phyloP scores from a whole-genome alignment of 2,797 vertebrate species.

The Choloepus didactylus region DNA sequence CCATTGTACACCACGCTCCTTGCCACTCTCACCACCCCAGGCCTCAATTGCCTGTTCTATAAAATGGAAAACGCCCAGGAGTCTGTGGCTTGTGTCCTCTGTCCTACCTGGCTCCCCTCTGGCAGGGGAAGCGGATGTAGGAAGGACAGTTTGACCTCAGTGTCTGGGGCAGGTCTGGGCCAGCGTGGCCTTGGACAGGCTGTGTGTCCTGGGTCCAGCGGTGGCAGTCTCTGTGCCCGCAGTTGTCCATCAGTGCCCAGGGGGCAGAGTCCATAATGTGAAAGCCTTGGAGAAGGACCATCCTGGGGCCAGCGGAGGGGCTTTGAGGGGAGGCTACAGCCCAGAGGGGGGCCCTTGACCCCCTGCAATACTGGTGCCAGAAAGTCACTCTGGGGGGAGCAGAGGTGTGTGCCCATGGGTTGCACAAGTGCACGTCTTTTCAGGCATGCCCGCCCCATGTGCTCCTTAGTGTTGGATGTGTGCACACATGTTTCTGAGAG shows the following conservation, averaged over 20 bases:
- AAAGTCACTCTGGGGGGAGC: not conserved
- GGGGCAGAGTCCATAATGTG: not conserved
- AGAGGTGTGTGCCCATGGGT: fast-evolving
- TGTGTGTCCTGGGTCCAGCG: not conserved
- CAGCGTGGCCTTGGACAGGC: not conserved
- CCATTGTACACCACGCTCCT: not conserved
- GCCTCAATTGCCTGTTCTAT: not conserved
- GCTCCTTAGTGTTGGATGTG: not conserved
- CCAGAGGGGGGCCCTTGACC: not conserved
- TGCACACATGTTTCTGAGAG: not conserved
- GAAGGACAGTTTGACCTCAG: not conserved
- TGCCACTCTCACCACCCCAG: fast-evolving
- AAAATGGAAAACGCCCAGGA: not conserved
- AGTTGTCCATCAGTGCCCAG: not conserved
- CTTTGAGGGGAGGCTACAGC: not conserved
- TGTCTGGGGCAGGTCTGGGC: not conserved
- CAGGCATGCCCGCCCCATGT: not conserved
- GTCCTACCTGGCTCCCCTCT: not conserved
- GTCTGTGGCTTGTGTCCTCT: not conserved
- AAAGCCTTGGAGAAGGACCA: not conserved
- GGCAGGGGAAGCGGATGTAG: not conserved
- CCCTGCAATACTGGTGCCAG: not conserved
- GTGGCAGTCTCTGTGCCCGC: not conserved
- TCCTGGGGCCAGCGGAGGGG: not conserved
- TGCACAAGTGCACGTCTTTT: not conserved